A percentile compares a stretch with the other conserved stretches of the same genome.
Evolutionary conservation across 2,113 vertebrate species (phyloP).

Genomic region (Laticauda laticaudata): DNA sequence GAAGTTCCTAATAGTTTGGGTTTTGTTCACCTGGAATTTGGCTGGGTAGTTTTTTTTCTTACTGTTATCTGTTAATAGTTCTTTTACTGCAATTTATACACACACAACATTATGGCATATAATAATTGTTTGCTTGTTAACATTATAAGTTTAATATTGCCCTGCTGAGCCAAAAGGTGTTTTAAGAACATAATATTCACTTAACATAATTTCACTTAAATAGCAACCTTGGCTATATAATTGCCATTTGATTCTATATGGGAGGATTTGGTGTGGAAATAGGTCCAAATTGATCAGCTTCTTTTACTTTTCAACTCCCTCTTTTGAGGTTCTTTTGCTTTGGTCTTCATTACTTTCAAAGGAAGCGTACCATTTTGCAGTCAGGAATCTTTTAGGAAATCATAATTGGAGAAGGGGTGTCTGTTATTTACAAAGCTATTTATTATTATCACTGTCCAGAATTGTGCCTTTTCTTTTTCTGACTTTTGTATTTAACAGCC

Average conservation of each 20-base stretch:
- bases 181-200: neutral
- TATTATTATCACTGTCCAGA: neutral
- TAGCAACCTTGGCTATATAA: neutral
- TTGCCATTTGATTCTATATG: neutral
- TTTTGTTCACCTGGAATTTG: neutral
- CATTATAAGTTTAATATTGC: neutral
- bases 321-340: neutral
- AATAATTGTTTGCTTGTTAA: neutral
- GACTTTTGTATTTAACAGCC: neutral
- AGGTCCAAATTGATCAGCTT: neutral
- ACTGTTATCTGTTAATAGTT: neutral
- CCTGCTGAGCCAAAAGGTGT: neutral
- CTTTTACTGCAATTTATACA: neutral
- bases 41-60: neutral
- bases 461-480: neutral
- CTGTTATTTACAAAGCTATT: neutral
- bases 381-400: neutral
- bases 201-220: neutral
- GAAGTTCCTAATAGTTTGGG: neutral
- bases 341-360: neutral
- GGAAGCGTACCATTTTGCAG: neutral
- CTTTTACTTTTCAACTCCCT: neutral
- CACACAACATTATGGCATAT: neutral
- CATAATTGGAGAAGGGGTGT: neutral
- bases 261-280: neutral